Base-by-base conservation (phyloP, 2,888 invertebrate species). In the Dicycla oo region DNA sequence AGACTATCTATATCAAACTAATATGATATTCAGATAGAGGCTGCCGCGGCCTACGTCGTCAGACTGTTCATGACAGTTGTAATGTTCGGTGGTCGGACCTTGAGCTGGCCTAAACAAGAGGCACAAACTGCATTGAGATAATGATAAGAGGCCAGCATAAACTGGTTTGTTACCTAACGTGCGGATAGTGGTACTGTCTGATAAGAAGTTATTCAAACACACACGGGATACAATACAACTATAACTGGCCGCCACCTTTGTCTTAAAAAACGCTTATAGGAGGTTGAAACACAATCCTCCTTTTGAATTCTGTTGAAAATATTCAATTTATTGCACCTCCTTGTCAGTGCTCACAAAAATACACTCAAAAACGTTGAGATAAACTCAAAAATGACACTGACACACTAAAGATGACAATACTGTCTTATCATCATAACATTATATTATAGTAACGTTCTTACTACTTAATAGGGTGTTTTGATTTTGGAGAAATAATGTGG, bases 401-500 rank as follows among this genome's bases (percentile, higher is more conserved):
- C 4, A 2, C n/a, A n/a, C 2, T 15, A 10, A 18, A 26, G 10
- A 63, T 61, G 26, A 61, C 61, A 61, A 43, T 60, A 40, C 11
- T 26, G 20, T 20, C 30, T 20, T 20, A 10, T 56, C 34, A 56
- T 20, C 30, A 30, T 30, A 30, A n/a, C n/a, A n/a, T n/a, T n/a
- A n/a, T n/a, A n/a, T n/a, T n/a, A n/a, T n/a, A n/a, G n/a, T n/a
- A n/a, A n/a, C n/a, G n/a, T n/a, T n/a, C n/a, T n/a, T n/a, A n/a
- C n/a, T n/a, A n/a, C n/a, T n/a, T n/a, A n/a, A n/a, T n/a, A n/a
- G 20, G 20, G 26, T 30, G 1, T 61, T 61, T 43, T 40, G 2
- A 20, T 30, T n/a, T 10, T 18, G 15, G 13, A 13, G 1, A 43
- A 69, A 73, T 51, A 69, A 93, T 94, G 94, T 94, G 94, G 93